These are phyloP conservation scores for Lasioglossum pauxillum DNA, from an alignment of 2,888 invertebrate genomes.

Conservation along the genomic window DNA sequence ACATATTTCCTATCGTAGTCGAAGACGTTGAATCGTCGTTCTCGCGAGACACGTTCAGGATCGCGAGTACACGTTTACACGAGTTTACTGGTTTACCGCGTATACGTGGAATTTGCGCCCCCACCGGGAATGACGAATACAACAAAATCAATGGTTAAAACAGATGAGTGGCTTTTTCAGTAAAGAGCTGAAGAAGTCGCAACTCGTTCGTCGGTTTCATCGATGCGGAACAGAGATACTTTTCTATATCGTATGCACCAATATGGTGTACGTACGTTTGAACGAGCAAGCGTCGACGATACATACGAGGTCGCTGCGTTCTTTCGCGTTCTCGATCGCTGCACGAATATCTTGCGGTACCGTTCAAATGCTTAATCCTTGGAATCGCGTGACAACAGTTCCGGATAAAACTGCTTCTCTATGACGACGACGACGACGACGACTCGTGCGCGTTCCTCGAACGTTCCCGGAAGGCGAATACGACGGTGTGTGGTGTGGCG, in stretches of 20 bases:
- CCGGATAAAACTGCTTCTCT: background rate
- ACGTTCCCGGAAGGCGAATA: background rate
- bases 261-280: slow-evolving; percentile 82
- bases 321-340: background rate
- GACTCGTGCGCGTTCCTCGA: background rate
- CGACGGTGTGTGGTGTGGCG: background rate
- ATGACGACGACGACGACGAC: slow-evolving; percentile 4
- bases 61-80: background rate
- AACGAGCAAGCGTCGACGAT: slow-evolving; percentile 62
- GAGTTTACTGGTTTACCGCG: background rate
- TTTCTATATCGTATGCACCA: slow-evolving; percentile 76
- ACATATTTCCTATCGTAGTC: slow-evolving; percentile 22
- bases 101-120: background rate
- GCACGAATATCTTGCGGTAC: background rate
- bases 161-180: background rate
- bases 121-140: background rate
- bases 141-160: background rate
- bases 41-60: slow-evolving; percentile 13
- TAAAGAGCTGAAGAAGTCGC: background rate
- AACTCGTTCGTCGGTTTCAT: slow-evolving; percentile 28
- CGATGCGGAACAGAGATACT: slow-evolving; percentile 43
- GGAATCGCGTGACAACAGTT: background rate
- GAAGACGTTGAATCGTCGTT: slow-evolving; percentile 26
- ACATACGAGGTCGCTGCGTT: slow-evolving; percentile 22
- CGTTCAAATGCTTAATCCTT: slow-evolving; percentile 32